Evolutionary conservation across 2,797 vertebrate species (phyloP).

Genomic region (Glossophaga mutica): DNA sequence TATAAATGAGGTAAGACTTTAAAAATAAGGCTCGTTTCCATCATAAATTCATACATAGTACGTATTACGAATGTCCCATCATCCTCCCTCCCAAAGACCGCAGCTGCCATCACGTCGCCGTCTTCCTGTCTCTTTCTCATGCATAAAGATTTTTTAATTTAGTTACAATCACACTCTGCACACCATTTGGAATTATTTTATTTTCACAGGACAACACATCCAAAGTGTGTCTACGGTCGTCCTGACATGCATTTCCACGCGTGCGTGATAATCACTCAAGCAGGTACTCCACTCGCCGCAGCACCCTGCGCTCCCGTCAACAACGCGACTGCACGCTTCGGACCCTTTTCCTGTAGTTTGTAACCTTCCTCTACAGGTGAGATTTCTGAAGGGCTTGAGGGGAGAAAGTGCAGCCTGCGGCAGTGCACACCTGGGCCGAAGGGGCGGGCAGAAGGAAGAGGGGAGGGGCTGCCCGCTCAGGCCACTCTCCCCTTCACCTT

Average conservation of each 20-base stretch:
- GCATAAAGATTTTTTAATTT: background rate
- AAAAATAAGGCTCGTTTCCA: background rate
- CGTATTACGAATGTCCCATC: background rate
- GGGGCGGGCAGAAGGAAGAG: background rate
- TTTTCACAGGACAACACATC: background rate
- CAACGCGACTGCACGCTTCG: fast-evolving
- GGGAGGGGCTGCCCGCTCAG: background rate
- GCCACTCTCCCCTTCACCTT: background rate
- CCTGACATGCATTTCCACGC: background rate
- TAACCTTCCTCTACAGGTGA: background rate
- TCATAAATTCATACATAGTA: background rate
- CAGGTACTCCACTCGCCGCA: background rate
- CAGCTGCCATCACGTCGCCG: too few relatives aligned
- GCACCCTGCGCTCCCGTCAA: background rate
- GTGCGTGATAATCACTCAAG: background rate
- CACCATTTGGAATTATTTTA: background rate
- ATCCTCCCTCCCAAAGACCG: background rate
- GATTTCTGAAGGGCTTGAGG: background rate
- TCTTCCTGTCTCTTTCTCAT: background rate
- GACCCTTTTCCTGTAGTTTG: background rate
- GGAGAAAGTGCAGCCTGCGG: background rate
- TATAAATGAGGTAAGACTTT: background rate
- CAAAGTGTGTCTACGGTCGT: fast-evolving
- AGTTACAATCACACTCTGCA: background rate
- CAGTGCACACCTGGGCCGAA: background rate